Conservation (phyloP, 2,888 invertebrate genomes). For the Tenthredo distinguenda region DNA sequence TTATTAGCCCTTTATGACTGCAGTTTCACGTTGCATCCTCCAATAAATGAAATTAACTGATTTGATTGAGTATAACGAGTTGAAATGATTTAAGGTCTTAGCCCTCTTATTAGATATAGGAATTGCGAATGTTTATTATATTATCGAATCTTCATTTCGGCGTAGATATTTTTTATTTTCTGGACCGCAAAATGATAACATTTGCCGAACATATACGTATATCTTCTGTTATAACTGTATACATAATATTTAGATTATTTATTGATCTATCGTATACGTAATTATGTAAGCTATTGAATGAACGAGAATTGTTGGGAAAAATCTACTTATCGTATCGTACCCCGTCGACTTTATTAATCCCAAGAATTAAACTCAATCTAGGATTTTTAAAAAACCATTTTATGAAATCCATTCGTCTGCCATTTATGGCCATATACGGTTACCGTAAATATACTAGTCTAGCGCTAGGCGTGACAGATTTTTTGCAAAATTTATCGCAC, state of each 20-base stretch:
- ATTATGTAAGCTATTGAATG: neutral
- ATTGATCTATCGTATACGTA: neutral
- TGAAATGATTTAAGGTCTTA: neutral
- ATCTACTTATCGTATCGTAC: neutral
- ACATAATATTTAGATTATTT: neutral
- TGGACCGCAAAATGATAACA: neutral
- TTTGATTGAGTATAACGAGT: neutral
- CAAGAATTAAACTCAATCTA: neutral
- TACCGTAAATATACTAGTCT: neutral
- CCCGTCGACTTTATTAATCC: neutral
- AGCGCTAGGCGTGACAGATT: neutral
- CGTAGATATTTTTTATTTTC: neutral
- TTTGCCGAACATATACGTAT: neutral
- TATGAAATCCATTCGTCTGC: no score
- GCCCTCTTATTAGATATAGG: neutral
- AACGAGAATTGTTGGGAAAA: neutral
- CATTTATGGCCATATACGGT: no score
- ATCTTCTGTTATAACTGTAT: neutral
- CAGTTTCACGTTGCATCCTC: no score
- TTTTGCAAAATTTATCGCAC: neutral
- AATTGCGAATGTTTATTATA: neutral
- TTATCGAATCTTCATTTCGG: neutral
- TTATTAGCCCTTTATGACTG: no score
- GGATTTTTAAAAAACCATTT: neutral
- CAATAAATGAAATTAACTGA: conserved; percentile 7